phyloP scores from a whole-genome alignment of 2,113 vertebrate species.

The Sturnira hondurensis region DNA sequence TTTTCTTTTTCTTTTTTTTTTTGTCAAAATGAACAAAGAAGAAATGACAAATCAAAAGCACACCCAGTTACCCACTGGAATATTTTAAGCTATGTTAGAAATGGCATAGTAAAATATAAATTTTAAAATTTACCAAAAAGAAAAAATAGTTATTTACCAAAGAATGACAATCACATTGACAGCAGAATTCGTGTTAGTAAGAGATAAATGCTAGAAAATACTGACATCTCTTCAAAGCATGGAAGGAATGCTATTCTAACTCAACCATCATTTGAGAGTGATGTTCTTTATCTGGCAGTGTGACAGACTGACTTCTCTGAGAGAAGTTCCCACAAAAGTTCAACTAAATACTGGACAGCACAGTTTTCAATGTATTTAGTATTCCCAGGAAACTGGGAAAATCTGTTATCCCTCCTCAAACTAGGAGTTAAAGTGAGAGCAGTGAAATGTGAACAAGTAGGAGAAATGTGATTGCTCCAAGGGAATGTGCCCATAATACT shows the following conservation, averaged over 20 bases:
- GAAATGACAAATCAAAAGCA: not conserved
- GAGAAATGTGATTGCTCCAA: not conserved
- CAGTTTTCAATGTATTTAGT: not conserved
- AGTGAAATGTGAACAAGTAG: not conserved
- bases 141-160: not conserved
- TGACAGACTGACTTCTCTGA: not conserved
- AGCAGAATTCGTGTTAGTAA: not conserved
- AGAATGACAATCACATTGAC: not conserved
- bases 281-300: not conserved
- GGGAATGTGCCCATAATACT: not conserved
- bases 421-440: not conserved
- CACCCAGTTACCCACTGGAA: not conserved
- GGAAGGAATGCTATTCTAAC: not conserved
- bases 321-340: not conserved
- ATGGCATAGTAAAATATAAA: not conserved
- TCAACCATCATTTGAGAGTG: not conserved
- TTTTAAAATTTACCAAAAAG: not conserved
- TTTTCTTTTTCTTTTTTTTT: not conserved
- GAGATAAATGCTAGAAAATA: not conserved
- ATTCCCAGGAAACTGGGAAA: not conserved
- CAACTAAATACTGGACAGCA: not conserved
- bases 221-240: not conserved
- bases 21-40: not conserved
- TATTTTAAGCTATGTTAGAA: not conserved
- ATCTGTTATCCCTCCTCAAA: not conserved